phyloP scores from a whole-genome alignment of 1,140 invertebrate genomes.

The Zaprionus vittiger region DNA sequence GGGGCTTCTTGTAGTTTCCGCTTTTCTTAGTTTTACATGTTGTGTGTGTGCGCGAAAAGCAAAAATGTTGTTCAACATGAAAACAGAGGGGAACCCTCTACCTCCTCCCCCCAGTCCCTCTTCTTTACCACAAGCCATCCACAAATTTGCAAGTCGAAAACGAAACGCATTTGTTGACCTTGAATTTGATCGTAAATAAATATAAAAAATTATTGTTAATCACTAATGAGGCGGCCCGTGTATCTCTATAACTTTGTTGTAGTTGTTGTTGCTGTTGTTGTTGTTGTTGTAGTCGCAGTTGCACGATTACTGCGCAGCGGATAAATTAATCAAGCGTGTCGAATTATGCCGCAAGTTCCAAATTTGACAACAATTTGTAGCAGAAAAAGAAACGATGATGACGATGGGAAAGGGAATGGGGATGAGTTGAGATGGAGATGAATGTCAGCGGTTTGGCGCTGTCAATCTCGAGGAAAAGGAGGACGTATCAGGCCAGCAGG shows the following conservation, averaged over 20 bases:
- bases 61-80: slow-evolving; percentile 39
- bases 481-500: neutral
- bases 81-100: slow-evolving; percentile 13
- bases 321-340: slow-evolving; percentile 77
- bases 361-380: slow-evolving; percentile 66
- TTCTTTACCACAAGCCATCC: neutral
- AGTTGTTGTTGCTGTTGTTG: slow-evolving; percentile 9
- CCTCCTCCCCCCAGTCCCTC: neutral
- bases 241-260: slow-evolving; percentile 26
- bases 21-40: slow-evolving; percentile 31
- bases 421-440: slow-evolving; percentile 4
- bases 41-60: slow-evolving; percentile 32
- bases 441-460: slow-evolving; percentile 38
- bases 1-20: slow-evolving; percentile 21
- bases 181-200: slow-evolving; percentile 68
- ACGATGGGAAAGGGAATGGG: neutral
- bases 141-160: slow-evolving; percentile 35
- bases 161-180: slow-evolving; percentile 70
- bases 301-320: slow-evolving; percentile 72
- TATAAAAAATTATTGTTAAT: slow-evolving; percentile 66
- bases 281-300: slow-evolving; percentile 30
- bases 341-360: slow-evolving; percentile 49
- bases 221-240: slow-evolving; percentile 63
- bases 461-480: slow-evolving; percentile 52
- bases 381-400: slow-evolving; percentile 17